Evolutionary conservation across 2,113 vertebrate species (phyloP), one percentile per base, ranked within the genome.

Genomic region (Plotosus lineatus): DNA sequence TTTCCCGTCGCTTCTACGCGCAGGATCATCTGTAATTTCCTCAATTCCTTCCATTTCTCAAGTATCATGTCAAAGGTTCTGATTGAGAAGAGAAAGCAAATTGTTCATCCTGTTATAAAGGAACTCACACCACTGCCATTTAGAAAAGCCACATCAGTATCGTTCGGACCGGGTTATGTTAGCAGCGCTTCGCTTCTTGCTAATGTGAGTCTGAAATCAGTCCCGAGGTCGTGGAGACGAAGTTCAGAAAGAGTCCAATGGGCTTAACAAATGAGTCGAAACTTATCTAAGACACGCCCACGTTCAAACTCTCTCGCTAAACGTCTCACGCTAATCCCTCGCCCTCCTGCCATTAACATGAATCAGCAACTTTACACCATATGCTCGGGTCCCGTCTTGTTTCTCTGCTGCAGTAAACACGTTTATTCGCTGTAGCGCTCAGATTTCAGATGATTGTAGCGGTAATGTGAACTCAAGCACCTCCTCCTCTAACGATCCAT

Each of bases 1-100:
- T 80, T 82, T 26, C 65, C 75, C 55, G 9, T 66, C 77, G 82
- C 77, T 44, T 33, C 72, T 66, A 9, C 17, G 76, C 73, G 80
- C 85, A 85, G 84, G 33, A 50, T 81, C 73, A 42, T 56, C 36
- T 48, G 61, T 36, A 69, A 58, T 76, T 55, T 74, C 21, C 77
- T 82, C 33, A 66, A 58, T 53, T 42, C 58, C 56, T 73, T 71
- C 85, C 84, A 86, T 81, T 74, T 33, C 75, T 40, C 28, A 66
- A 91, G 88, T 88, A 90, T 88, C 90, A 90, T 61, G 72, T 76
- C 68, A 63, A 84, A 83, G 92, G 92, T 94, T 94, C 92, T 94
- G 92, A 92, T 88, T 93, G 93, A 93, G 92, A 94, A 94, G 93
- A 94, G 93, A 94, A 93, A 93, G 89, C 85, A 40, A 78, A 87